phyloP scores from a whole-genome alignment of 2,797 vertebrate species.

The Melopsittacus undulatus region DNA sequence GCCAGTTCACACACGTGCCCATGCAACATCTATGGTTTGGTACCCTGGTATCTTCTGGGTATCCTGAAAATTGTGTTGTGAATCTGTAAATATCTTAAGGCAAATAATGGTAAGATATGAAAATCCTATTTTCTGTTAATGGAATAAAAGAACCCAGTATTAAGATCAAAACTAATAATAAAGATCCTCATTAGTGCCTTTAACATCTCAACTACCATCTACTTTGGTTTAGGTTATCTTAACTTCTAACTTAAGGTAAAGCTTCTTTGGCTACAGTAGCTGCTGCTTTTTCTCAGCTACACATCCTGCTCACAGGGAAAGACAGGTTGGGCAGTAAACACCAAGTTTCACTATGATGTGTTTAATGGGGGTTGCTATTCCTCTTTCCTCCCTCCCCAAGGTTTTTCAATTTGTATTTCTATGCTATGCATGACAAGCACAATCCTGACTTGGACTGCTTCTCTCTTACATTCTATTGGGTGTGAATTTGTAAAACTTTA shows the following conservation, averaged over 20 bases:
- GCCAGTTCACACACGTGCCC: background rate
- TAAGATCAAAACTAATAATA: background rate
- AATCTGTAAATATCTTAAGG: background rate
- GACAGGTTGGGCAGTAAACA: background rate
- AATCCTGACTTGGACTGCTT: background rate
- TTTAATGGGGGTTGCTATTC: background rate
- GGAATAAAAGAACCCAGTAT: background rate
- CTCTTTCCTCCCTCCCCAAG: background rate
- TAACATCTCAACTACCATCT: background rate
- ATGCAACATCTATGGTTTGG: fast-evolving
- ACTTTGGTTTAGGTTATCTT: background rate
- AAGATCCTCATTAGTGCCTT: background rate
- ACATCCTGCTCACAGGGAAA: background rate
- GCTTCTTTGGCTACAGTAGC: background rate
- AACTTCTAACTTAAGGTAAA: background rate
- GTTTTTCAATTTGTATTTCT: background rate
- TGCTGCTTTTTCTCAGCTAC: background rate
- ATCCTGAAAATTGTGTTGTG: background rate
- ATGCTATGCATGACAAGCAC: background rate
- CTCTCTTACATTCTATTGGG: background rate
- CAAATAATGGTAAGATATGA: background rate
- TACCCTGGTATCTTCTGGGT: background rate
- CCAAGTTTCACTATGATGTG: fast-evolving
- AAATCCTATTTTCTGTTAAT: background rate
- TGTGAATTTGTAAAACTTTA: background rate